Base-by-base conservation (phyloP, 2,888 invertebrate genomes). In the Ennomos quercinarius region DNA sequence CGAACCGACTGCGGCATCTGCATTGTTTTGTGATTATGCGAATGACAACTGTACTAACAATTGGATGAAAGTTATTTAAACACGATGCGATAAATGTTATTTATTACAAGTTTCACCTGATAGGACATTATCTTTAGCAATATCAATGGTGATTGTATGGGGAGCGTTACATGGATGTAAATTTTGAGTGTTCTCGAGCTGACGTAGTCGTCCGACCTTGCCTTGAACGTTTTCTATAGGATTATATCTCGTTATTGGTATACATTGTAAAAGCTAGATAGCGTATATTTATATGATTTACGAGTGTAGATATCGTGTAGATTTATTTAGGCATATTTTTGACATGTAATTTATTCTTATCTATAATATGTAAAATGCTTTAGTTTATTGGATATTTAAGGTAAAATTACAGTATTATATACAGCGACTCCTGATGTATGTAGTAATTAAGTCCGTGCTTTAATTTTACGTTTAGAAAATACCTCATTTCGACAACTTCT, bases 201-300 rank as follows among this genome's bases (percentile, higher is more conserved):
- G 27, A 27, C 27, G 27, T 27, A 48, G 58, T 57, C 73, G 74
- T 76, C 77, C 79, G 66, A 74, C 62, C 69, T 72, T 72, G 76
- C 76, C 76, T 78, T 76, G 62, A 43, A 59, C 49, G 63, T 64
- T 27, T 46, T 55, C 50, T 50, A 54, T 60, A 57, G 8, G 50
- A 53, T 47, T 49, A 57, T 45, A 50, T 48, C 39, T 57, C 17
- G 46, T 55, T 54, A 40, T 61, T 41, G 9, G 37, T 64, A 57
- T 58, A 52, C 53, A 39, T 57, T 53, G n/a, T 35, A 43, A 27
- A 47, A 54, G 39, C 35, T 63, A 39, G 11, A n/a, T 50, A 53
- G 52, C 55, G 46, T 52, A 57, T 56, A 54, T 61, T 59, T 61
- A n/a, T 47, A 50, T 57, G 45, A 46, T 57, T 61, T 65, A 64